Conservation (phyloP, 2,888 invertebrate genomes). For the Metalampra italica region DNA sequence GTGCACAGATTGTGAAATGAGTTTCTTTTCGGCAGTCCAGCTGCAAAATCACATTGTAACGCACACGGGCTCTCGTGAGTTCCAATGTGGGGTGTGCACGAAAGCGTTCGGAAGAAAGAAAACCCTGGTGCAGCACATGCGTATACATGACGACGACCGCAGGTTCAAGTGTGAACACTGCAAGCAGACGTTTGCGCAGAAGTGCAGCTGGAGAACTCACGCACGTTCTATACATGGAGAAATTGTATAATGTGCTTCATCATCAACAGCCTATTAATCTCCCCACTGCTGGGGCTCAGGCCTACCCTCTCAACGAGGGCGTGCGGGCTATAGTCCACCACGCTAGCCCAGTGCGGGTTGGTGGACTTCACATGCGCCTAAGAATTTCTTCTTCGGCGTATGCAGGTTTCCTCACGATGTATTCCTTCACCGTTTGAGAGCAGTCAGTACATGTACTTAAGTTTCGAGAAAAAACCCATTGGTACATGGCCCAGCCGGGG, state of each 20-base stretch:
- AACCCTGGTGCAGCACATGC: constrained; percentile 31
- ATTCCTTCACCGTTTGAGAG: no score
- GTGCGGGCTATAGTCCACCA: no score
- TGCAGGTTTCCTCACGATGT: no score
- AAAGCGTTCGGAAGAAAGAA: constrained; percentile 30
- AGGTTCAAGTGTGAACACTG: constrained; percentile 26
- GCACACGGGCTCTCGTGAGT: constrained; percentile 47
- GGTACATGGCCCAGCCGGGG: no score
- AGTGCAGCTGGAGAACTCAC: constrained; percentile 22
- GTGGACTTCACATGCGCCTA: no score
- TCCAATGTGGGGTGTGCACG: constrained; percentile 45
- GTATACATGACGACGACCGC: constrained; percentile 30
- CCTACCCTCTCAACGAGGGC: no score
- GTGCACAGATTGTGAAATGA: constrained; percentile 19
- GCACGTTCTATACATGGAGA: constrained; percentile 19
- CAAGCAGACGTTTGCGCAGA: constrained; percentile 23
- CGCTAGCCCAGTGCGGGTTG: no score
- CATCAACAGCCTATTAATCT: no score
- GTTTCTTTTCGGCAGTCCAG: constrained; percentile 32
- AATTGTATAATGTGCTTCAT: background rate
- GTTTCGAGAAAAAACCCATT: no score
- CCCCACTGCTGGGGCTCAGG: no score
- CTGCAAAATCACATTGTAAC: constrained; percentile 53
- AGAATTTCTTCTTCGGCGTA: no score
- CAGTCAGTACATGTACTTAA: no score